These are phyloP conservation scores for Rhingia campestris DNA, from an alignment of 2,888 invertebrate genomes.

Conservation along the genomic window DNA sequence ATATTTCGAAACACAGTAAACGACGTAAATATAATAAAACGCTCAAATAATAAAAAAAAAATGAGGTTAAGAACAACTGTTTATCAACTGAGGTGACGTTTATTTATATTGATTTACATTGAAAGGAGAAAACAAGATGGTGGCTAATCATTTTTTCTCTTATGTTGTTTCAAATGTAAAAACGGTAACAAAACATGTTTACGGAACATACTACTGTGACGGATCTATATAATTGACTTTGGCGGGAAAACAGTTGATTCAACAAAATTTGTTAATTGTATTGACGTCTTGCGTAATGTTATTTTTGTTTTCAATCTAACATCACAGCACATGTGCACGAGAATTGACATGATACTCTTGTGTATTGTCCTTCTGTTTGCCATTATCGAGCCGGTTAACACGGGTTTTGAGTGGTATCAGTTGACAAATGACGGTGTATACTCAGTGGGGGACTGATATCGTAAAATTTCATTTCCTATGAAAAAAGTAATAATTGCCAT, in stretches of 20 bases:
- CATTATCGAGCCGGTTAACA: not conserved
- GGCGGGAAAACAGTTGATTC: conserved; percentile 42
- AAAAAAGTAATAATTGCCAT: no score
- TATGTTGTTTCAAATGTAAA: conserved; percentile 7
- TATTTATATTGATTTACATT: conserved; percentile 13
- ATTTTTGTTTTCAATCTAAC: not conserved
- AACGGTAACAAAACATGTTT: conserved; percentile 6
- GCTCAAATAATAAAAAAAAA: conserved; percentile 37
- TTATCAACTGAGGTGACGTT: not conserved
- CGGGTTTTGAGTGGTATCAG: not conserved
- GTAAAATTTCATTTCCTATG: no score
- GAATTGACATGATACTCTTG: conserved; percentile 13
- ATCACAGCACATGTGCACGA: conserved; percentile 49
- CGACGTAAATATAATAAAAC: conserved; percentile 24
- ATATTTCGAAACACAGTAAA: conserved; percentile 29
- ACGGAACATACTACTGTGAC: not conserved
- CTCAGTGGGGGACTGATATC: no score
- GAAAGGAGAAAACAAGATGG: not conserved
- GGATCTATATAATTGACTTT: not conserved
- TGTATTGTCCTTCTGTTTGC: conserved; percentile 19
- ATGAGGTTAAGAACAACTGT: conserved; percentile 36
- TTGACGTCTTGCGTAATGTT: conserved; percentile 48
- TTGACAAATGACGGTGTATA: not conserved
- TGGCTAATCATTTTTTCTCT: conserved; percentile 23
- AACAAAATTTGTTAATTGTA: conserved; percentile 38